phyloP scores from a whole-genome alignment of 2,797 vertebrate genomes.

The Parauchenoglanis ngamensis region DNA sequence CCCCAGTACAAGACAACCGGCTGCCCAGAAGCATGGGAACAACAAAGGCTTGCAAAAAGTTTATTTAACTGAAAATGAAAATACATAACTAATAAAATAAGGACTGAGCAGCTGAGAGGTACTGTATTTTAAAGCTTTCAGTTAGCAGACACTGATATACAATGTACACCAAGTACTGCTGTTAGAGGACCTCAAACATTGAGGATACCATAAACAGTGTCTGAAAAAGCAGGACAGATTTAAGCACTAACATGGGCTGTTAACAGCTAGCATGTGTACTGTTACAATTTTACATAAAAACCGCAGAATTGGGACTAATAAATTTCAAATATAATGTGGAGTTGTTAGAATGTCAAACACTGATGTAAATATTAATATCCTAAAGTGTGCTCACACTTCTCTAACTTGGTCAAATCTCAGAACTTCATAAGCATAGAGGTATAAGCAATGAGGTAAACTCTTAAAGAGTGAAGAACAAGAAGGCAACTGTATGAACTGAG shows the following conservation, averaged over 20 bases:
- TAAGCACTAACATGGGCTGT: background rate
- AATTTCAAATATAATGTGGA: background rate
- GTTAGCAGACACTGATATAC: conserved; percentile 28
- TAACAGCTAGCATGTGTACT: background rate
- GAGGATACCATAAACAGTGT: conserved; percentile 33
- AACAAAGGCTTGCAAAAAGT: background rate
- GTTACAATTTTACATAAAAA: background rate
- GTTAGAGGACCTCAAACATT: conserved; percentile 40
- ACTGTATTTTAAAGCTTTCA: conserved; percentile 36
- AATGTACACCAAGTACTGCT: conserved; percentile 36
- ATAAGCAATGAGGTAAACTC: conserved; percentile 32
- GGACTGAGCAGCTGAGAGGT: conserved; percentile 30
- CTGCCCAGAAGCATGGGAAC: conserved; percentile 8
- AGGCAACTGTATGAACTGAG: conserved; percentile 15
- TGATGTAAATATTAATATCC: conserved; percentile 14
- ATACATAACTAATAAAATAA: conserved; percentile 5
- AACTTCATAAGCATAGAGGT: conserved; percentile 22
- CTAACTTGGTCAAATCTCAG: conserved; percentile 26
- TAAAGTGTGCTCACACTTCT: conserved; percentile 10
- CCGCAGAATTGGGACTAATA: too few species aligned
- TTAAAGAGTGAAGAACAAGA: conserved; percentile 30
- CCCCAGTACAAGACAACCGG: background rate
- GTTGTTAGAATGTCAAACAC: conserved; percentile 3
- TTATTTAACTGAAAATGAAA: conserved; percentile 20
- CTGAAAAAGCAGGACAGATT: conserved; percentile 33